Conservation (phyloP, 2,113 vertebrate species). For the human (Homo sapiens) region DNA sequence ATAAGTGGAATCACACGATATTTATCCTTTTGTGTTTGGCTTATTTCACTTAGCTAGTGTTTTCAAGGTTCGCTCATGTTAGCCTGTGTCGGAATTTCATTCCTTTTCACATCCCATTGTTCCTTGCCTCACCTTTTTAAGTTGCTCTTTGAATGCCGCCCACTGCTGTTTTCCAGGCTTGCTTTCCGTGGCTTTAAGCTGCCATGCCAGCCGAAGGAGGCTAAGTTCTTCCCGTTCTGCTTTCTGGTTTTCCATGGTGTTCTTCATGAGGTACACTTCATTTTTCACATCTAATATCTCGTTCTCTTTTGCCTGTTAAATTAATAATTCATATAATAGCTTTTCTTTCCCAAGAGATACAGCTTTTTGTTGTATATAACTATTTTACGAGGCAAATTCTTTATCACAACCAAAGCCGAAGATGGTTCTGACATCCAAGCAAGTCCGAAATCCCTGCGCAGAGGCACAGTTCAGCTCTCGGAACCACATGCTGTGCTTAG, state of each 20-base stretch:
- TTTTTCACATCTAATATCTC: conserved; percentile 83
- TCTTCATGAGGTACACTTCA: conserved; percentile 79
- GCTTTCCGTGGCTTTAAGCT: conserved; percentile 82
- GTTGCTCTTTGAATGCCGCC: conserved; percentile 87
- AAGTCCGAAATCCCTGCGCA: background rate
- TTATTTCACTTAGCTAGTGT: background rate
- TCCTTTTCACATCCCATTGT: background rate
- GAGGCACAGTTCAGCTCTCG: background rate
- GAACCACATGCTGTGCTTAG: background rate
- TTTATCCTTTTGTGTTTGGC: background rate
- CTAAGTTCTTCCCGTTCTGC: conserved; percentile 85
- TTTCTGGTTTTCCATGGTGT: conserved; percentile 80
- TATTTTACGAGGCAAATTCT: background rate
- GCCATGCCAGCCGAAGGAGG: conserved; percentile 84
- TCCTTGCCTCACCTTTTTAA: conserved; percentile 84
- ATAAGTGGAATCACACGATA: background rate
- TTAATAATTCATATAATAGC: conserved; percentile 56
- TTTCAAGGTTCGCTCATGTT: background rate
- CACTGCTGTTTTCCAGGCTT: conserved; percentile 86
- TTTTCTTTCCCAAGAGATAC: conserved; percentile 14
- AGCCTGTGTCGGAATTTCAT: background rate
- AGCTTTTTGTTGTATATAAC: conserved; percentile 2
- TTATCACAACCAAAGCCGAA: background rate
- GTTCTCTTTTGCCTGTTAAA: conserved; percentile 84
- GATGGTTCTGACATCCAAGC: background rate